Evolutionary conservation across 2,888 invertebrate species (phyloP).

Genomic region (Drosophila subquinaria): DNA sequence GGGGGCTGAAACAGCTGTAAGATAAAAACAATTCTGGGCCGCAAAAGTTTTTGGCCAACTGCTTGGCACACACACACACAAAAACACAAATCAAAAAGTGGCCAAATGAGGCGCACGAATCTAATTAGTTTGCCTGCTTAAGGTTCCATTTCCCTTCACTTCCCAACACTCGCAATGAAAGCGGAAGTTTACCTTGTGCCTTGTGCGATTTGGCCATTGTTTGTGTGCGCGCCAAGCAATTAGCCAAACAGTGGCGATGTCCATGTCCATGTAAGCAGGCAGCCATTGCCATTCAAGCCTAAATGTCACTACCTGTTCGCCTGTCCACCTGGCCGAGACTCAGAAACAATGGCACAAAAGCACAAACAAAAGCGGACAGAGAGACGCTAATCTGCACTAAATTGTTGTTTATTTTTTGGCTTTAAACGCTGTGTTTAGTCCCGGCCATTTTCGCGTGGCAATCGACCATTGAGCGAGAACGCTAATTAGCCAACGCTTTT

Average conservation of each 20-base stretch:
- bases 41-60: slow-evolving; percentile 51
- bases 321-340: slow-evolving; percentile 8
- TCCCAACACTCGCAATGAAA: slow-evolving; percentile 42
- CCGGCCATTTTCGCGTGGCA: slow-evolving; percentile 71
- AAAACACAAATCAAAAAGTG: slow-evolving; percentile 69
- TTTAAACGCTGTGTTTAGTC: slow-evolving; percentile 75
- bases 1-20: slow-evolving; percentile 47
- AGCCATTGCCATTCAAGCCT: slow-evolving; percentile 63
- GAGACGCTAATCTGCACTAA: slow-evolving; percentile 75
- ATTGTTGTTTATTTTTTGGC: slow-evolving; percentile 81
- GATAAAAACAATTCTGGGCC: slow-evolving; percentile 49
- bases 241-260: slow-evolving; percentile 70
- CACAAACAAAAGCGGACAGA: slow-evolving; percentile 65
- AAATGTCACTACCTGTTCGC: slow-evolving; percentile 62
- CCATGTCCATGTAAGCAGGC: slow-evolving; percentile 61
- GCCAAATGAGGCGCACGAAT: slow-evolving; percentile 75
- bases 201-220: slow-evolving; percentile 50
- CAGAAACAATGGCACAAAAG: slow-evolving; percentile 66
- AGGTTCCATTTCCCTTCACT: not conserved
- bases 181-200: slow-evolving; percentile 67
- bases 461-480: slow-evolving; percentile 71
- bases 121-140: slow-evolving; percentile 74
- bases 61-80: slow-evolving; percentile 52
- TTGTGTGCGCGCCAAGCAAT: slow-evolving; percentile 66
- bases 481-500: slow-evolving; percentile 74